Evolutionary conservation across 2,888 invertebrate genomes (phyloP).

Genomic region (Mythimna loreyi): DNA sequence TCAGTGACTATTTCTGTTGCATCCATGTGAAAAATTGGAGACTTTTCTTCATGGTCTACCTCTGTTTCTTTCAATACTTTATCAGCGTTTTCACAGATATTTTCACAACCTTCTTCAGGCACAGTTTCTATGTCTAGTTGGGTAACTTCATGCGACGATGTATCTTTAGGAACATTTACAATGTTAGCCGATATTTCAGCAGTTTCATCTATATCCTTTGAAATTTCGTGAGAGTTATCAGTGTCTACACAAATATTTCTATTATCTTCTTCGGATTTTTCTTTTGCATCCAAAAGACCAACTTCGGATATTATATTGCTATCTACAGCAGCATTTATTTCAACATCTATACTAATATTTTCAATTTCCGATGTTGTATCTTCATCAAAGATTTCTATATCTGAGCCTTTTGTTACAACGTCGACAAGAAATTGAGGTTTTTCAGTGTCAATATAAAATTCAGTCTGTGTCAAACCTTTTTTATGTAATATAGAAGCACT

Average conservation of each 20-base stretch:
- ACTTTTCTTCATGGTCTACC: neutral
- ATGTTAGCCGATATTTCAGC: neutral
- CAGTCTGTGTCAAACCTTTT: constrained; percentile 32
- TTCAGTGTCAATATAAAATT: constrained; percentile 46
- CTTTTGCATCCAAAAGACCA: neutral
- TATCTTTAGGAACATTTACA: constrained; percentile 3
- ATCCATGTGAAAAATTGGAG: neutral
- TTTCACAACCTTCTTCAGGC: neutral
- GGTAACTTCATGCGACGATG: neutral
- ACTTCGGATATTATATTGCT: constrained; percentile 10
- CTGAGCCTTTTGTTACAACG: neutral
- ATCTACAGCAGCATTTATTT: constrained; percentile 6
- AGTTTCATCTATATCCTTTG: neutral
- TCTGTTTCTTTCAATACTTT: neutral
- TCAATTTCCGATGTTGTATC: constrained; percentile 13
- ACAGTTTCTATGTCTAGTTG: neutral
- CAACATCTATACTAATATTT: neutral
- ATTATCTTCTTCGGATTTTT: neutral
- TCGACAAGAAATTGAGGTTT: constrained; percentile 20
- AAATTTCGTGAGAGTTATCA: neutral
- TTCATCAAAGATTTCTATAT: constrained; percentile 1
- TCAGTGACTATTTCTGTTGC: neutral
- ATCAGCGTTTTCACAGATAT: neutral
- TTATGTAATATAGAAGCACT: constrained; percentile 36
- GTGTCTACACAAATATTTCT: neutral